A percentile compares a stretch with the other conserved stretches of the same genome.
Conservation (phyloP, 2,888 invertebrate genomes). For the Scelioninae gen. 1 region DNA sequence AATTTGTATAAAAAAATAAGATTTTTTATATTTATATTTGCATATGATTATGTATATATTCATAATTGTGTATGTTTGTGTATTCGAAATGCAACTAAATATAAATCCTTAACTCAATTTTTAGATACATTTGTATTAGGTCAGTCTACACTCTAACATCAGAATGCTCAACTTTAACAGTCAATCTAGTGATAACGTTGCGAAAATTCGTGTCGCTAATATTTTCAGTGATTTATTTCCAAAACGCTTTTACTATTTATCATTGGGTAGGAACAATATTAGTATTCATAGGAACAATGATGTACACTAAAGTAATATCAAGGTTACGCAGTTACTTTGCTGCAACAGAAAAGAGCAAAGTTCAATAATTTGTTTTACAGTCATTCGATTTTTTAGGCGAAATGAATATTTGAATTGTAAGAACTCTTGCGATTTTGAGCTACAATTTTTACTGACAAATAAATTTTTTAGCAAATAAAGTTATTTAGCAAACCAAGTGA, state of each 20-base stretch:
- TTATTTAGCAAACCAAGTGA: no score
- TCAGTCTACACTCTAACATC: slow-evolving; percentile 97
- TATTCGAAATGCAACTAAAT: no score
- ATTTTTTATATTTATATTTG: no score
- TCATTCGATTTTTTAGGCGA: no score
- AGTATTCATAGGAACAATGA: slow-evolving; percentile 96
- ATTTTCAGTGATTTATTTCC: slow-evolving; percentile 97
- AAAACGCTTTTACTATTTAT: slow-evolving; percentile 94
- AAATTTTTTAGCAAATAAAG: no score
- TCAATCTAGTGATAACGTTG: slow-evolving; percentile 97
- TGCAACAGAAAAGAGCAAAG: slow-evolving; percentile 9
- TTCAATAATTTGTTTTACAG: no score
- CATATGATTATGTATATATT: no score
- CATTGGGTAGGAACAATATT: slow-evolving; percentile 96
- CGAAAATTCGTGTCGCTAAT: slow-evolving; percentile 97
- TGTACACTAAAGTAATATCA: slow-evolving; percentile 93
- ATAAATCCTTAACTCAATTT: slow-evolving; percentile 74
- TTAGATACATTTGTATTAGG: slow-evolving; percentile 93
- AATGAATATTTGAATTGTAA: no score
- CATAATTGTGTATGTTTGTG: no score
- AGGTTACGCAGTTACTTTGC: slow-evolving; percentile 81
- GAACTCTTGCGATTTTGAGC: no score
- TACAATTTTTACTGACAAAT: no score
- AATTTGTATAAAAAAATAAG: no score
- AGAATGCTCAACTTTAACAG: slow-evolving; percentile 96